Percentiles rank a stretch among this genome's conserved stretches.
These are phyloP conservation scores for Platyrinchus mystaceus DNA, from an alignment of 2,797 vertebrate genomes.

Conservation along the genomic window DNA sequence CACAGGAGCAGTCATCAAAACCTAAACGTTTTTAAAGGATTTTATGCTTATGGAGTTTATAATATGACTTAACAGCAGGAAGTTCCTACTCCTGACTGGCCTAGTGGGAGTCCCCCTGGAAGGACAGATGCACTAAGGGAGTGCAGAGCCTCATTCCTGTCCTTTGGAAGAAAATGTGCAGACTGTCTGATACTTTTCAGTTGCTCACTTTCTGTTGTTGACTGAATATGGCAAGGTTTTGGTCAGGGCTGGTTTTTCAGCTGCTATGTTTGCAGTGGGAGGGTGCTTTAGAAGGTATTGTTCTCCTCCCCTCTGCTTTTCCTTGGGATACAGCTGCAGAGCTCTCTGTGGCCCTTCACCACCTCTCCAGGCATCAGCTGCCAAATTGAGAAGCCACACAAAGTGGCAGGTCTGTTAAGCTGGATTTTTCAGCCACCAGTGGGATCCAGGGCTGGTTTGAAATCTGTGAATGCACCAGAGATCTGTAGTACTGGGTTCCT, in stretches of 20 bases:
- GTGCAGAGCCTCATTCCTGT: neutral
- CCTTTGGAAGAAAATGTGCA: neutral
- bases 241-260: neutral
- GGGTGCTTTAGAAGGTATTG: neutral
- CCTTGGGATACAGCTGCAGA: neutral
- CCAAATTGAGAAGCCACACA: neutral
- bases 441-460: neutral
- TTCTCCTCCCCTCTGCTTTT: neutral
- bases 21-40: neutral
- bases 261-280: neutral
- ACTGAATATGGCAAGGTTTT: neutral
- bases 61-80: neutral
- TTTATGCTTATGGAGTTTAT: neutral
- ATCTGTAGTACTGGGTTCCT: neutral
- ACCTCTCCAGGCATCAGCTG: accelerated
- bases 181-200: neutral
- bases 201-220: neutral
- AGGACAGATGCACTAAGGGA: neutral
- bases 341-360: accelerated
- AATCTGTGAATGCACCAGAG: neutral
- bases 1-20: neutral
- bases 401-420: accelerated
- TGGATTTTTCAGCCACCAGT: neutral
- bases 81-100: neutral
- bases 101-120: neutral